phyloP scores from a whole-genome alignment of 2,888 invertebrate genomes.

The Microplitis deprimator region DNA sequence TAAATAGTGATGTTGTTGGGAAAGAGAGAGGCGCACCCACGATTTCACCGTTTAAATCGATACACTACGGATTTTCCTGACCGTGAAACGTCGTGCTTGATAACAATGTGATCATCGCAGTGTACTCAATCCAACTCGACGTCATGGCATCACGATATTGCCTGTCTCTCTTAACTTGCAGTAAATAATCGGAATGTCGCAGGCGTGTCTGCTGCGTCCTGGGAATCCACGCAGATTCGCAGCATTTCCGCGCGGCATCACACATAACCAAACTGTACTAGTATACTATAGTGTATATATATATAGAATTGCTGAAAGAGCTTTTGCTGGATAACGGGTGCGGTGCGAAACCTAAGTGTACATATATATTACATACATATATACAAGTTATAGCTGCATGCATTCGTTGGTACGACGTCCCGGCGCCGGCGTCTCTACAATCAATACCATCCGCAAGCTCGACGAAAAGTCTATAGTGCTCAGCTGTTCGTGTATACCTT shows the following conservation, averaged over 20 bases:
- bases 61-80: slow-evolving; percentile 32
- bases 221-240: slow-evolving; percentile 31
- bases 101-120: slow-evolving; percentile 3
- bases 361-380: slow-evolving; percentile 15
- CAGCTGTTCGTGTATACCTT: slow-evolving; percentile 55
- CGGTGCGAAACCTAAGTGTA: neutral
- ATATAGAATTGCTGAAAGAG: neutral
- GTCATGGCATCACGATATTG: neutral
- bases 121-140: neutral
- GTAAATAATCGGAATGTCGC: slow-evolving; percentile 28
- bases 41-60: slow-evolving; percentile 42
- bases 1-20: slow-evolving; percentile 2
- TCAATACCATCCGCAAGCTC: slow-evolving; percentile 64
- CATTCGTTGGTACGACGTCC: slow-evolving; percentile 52
- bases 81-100: slow-evolving; percentile 8
- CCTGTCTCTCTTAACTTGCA: neutral
- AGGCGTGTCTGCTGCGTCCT: slow-evolving; percentile 31
- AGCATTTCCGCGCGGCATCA: slow-evolving; percentile 18
- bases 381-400: slow-evolving; percentile 36
- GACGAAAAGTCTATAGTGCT: slow-evolving; percentile 40
- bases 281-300: neutral
- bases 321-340: slow-evolving; percentile 23
- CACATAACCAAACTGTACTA: neutral
- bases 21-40: slow-evolving; percentile 31
- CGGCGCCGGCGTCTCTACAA: slow-evolving; percentile 67